These are phyloP conservation scores for Sphenopsis melanotis DNA, from an alignment of 2,797 vertebrate genomes.

Conservation along the genomic window DNA sequence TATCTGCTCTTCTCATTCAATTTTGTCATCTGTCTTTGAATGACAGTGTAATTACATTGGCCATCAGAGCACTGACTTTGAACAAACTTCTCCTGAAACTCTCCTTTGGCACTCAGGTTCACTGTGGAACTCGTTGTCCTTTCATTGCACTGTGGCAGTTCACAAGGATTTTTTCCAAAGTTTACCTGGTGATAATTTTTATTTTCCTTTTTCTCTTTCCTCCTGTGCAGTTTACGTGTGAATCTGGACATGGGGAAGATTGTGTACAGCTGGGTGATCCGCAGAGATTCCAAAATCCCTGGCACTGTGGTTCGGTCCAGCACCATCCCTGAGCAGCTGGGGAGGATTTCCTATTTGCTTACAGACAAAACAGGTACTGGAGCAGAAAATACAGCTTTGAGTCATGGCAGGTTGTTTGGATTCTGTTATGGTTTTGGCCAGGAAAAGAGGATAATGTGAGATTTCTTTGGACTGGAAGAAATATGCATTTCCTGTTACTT, in stretches of 20 bases:
- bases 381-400: not conserved
- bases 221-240: slow-evolving; percentile 84
- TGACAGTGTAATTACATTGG: not conserved
- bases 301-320: slow-evolving; percentile 95
- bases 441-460: not conserved
- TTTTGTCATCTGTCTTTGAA: not conserved
- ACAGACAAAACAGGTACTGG: slow-evolving; percentile 94
- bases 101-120: not conserved
- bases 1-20: not conserved
- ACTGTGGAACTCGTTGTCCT: not conserved
- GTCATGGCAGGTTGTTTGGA: not conserved
- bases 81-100: not conserved
- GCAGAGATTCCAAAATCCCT: slow-evolving; percentile 93
- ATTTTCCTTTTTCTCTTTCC: not conserved
- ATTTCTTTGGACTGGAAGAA: not conserved
- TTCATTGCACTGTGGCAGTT: not conserved
- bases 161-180: not conserved
- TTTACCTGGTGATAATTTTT: not conserved
- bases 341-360: slow-evolving; percentile 94
- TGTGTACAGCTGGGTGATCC: slow-evolving; percentile 99
- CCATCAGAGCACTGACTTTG: not conserved
- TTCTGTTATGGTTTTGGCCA: not conserved
- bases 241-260: slow-evolving; percentile 99
- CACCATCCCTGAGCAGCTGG: slow-evolving; percentile 96
- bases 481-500: not conserved